A percentile compares a stretch with the other conserved stretches of the same genome.
Evolutionary conservation across 2,797 vertebrate genomes (phyloP).

Genomic region (Pseudopleuronectes americanus): DNA sequence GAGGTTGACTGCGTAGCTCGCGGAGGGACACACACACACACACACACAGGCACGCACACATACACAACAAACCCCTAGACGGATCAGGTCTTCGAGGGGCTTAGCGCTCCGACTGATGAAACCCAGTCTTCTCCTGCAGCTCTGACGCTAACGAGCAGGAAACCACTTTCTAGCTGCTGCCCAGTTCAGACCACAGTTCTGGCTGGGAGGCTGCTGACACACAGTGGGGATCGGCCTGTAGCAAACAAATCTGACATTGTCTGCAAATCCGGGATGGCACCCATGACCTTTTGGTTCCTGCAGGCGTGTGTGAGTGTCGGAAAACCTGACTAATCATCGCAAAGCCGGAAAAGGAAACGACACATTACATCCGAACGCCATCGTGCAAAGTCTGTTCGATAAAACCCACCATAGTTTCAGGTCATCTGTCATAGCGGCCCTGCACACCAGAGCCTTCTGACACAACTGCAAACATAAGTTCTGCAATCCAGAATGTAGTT

Average conservation of each 20-base stretch:
- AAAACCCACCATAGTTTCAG: neutral
- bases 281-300: conserved; percentile 21
- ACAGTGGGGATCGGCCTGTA: conserved; percentile 31
- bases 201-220: conserved; percentile 47
- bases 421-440: conserved; percentile 13
- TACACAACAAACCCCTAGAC: neutral
- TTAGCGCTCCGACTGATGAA: conserved; percentile 21
- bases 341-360: conserved; percentile 3
- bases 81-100: conserved; percentile 22
- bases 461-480: too few relatives aligned
- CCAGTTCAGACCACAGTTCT: conserved; percentile 42
- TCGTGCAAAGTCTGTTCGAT: neutral
- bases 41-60: conserved; percentile 1
- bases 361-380: conserved; percentile 1
- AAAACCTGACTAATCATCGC: conserved; percentile 4
- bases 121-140: conserved; percentile 20
- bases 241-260: conserved; percentile 31
- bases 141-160: conserved; percentile 26
- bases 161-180: conserved; percentile 20
- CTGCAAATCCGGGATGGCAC: conserved; percentile 33
- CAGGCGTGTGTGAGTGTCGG: neutral
- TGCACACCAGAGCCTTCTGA: conserved; percentile 9
- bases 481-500: too few relatives aligned
- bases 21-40: conserved; percentile 22
- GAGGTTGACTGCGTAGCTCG: conserved; percentile 79